A percentile compares a stretch with the other conserved stretches of the same genome.
Conservation (phyloP, 2,888 invertebrate genomes). For the Eurois occulta region DNA sequence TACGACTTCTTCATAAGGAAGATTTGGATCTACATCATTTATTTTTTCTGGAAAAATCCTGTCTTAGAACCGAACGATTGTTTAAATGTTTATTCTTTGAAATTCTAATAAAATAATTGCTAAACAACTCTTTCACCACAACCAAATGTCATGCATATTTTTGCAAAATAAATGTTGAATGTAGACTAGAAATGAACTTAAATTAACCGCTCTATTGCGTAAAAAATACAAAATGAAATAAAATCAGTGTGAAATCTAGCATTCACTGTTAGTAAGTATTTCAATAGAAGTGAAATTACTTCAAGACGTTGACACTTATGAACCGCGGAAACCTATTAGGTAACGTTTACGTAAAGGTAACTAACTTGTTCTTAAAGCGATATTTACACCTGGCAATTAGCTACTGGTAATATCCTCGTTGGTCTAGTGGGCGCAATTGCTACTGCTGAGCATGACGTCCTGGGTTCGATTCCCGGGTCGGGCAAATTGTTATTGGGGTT, state of each 20-base stretch:
- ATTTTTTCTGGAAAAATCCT: not conserved
- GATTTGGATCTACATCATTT: too few relatives aligned
- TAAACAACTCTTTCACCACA: conserved; percentile 13
- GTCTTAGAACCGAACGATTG: not conserved
- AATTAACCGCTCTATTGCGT: conserved; percentile 15
- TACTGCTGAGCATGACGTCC: too few relatives aligned
- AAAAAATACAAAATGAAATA: conserved; percentile 16
- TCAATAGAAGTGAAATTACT: conserved; percentile 24
- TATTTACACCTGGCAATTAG: conserved; percentile 26
- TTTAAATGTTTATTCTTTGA: not conserved
- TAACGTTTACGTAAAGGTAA: conserved; percentile 45
- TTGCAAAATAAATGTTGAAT: conserved; percentile 23
- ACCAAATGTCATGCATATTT: conserved; percentile 10
- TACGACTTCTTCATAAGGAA: too few relatives aligned
- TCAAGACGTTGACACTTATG: conserved; percentile 40
- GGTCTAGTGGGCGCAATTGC: too few relatives aligned
- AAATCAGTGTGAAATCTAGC: conserved; percentile 28
- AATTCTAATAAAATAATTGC: not conserved
- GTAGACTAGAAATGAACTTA: not conserved
- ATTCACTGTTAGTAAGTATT: not conserved
- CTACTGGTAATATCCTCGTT: not conserved
- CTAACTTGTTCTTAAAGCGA: conserved; percentile 4
- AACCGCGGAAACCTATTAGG: conserved; percentile 32
- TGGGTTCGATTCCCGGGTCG: too few relatives aligned
- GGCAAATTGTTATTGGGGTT: too few relatives aligned